Conservation (phyloP, 2,888 invertebrate genomes). For the Chromoteleia sp. region DNA sequence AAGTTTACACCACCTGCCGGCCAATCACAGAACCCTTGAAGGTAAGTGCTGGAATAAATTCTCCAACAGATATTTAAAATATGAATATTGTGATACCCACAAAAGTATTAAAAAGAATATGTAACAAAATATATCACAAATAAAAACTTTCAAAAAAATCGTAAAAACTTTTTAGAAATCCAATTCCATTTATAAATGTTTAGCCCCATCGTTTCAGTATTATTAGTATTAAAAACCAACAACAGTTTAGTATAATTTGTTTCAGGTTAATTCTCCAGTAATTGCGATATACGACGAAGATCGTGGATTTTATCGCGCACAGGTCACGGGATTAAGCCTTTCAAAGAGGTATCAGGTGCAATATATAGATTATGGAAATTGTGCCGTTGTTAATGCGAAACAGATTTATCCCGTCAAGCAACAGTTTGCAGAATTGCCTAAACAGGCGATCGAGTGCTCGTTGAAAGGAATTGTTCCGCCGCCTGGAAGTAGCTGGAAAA, state of each 20-base stretch:
- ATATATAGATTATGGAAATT: conserved; percentile 92
- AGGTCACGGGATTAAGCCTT: conserved; percentile 87
- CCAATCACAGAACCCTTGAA: conserved; percentile 74
- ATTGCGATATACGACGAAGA: conserved; percentile 90
- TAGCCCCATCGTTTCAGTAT: too few relatives aligned
- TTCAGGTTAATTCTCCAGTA: conserved; percentile 88
- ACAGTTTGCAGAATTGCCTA: conserved; percentile 88
- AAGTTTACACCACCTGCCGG: conserved; percentile 86
- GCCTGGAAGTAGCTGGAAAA: conserved; percentile 87
- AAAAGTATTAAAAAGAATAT: too few relatives aligned
- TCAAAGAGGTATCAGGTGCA: conserved; percentile 87
- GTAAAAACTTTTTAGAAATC: too few relatives aligned
- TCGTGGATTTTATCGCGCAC: conserved; percentile 89
- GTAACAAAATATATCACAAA: neutral
- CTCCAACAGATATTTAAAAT: too few relatives aligned
- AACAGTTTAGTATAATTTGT: too few relatives aligned
- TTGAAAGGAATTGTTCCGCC: conserved; percentile 87
- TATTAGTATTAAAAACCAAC: too few relatives aligned
- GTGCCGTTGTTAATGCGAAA: conserved; percentile 87
- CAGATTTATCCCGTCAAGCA: conserved; percentile 90
- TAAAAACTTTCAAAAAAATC: neutral
- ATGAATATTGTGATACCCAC: too few relatives aligned
- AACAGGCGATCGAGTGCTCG: conserved; percentile 90
- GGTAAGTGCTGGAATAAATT: too few relatives aligned
- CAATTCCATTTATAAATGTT: too few relatives aligned